Conservation (phyloP, 2,113 vertebrate genomes). For the Ictidomys tridecemlineatus region DNA sequence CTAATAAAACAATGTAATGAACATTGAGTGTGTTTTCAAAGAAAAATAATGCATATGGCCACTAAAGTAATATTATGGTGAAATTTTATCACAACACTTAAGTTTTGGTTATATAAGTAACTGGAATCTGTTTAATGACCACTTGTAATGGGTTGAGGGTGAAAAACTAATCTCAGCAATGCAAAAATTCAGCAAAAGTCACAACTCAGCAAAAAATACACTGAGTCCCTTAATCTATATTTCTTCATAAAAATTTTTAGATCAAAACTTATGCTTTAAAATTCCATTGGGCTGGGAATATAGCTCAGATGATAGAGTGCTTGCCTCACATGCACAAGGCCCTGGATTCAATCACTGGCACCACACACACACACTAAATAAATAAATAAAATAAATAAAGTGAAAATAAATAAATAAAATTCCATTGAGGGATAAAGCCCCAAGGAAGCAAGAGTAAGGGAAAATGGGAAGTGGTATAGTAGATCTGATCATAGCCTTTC, state of each 20-base stretch:
- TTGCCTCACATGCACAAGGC: too few relatives aligned
- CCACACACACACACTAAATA: too few relatives aligned
- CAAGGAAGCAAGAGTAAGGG: neutral
- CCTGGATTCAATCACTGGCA: too few relatives aligned
- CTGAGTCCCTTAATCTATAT: neutral
- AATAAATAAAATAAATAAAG: too few relatives aligned
- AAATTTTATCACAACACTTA: neutral
- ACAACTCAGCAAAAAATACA: neutral
- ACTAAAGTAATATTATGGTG: neutral
- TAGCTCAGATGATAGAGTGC: too few relatives aligned
- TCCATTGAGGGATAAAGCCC: neutral
- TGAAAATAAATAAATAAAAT: neutral
- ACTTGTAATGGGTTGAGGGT: neutral
- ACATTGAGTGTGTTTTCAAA: neutral
- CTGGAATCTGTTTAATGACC: neutral
- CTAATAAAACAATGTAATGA: neutral
- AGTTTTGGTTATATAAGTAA: neutral
- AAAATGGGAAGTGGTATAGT: neutral
- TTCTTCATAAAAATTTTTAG: neutral
- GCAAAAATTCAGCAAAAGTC: neutral
- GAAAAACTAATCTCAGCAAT: neutral
- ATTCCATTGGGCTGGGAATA: neutral
- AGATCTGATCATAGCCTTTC: neutral
- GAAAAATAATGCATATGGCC: neutral
- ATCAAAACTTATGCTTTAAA: neutral